Evolutionary conservation across 2,797 vertebrate genomes (phyloP), one percentile per base, ranked within the genome.

Genomic region (Danio kyathit): DNA sequence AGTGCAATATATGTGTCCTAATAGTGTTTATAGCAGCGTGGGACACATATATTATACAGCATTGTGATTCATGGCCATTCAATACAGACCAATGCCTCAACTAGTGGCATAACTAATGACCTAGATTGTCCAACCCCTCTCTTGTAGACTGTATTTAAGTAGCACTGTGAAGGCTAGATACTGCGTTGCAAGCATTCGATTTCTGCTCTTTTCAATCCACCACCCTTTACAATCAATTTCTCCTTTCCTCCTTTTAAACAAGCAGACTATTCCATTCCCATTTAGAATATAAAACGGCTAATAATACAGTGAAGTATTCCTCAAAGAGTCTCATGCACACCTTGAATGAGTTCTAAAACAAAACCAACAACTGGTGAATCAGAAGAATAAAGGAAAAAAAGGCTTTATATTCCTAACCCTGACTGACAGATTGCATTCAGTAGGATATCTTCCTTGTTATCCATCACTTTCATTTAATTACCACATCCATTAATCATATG

Each of bases 401-500:
- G 7, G 2, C 9, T 51, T 52, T 44, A 73, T 73, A 44, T n/a
- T 74, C 17, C 41, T 54, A 49, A 13, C 29, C 11, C 48, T 69
- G 16, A 78, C 11, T 78, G 76, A 78, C 54, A 14, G 64, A 38
- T 46, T 69, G 43, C 65, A 54, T 64, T 76, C 60, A 41, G 19
- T 16, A 78, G 29, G 38, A 59, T 69, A 70, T 70, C 44, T 19
- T 59, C 54, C 65, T 63, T 9, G 2, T 14, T 54, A 83, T 83
- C 73, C 65, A 73, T 86, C 54, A 73, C 61, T 69, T 83, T 77
- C 69, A 72, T 79, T 82, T 73, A 79, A 82, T 82, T 52, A 79
- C 11, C n/a, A 72, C 64, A 80, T 57, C 57, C 72, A 83, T 70
- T 83, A 70, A 66, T 69, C 78, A 76, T 52, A 43, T 56, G 65